phyloP scores from a whole-genome alignment of 1,140 invertebrate species.

The Aricia agestis region DNA sequence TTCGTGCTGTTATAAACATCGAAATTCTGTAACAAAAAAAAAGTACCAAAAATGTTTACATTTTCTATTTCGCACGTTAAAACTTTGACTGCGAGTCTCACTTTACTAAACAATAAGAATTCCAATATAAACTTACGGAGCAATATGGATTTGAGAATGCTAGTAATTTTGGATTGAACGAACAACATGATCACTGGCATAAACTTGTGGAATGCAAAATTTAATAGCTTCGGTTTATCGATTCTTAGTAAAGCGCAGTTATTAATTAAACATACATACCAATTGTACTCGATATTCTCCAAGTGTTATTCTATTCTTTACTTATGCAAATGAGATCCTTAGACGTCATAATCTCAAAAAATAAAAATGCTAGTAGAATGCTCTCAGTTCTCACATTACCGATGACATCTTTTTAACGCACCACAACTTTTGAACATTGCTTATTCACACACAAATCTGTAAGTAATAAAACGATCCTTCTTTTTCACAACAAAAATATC shows the following conservation, averaged over 20 bases:
- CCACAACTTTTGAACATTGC: conserved; percentile 43
- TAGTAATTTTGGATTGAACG: neutral
- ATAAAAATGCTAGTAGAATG: conserved; percentile 66
- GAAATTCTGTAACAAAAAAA: neutral
- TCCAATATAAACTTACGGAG: neutral
- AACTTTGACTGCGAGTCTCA: neutral
- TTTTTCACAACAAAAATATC: conserved; percentile 48
- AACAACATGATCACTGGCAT: neutral
- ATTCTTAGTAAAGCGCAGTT: conserved; percentile 8
- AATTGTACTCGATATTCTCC: conserved; percentile 37
- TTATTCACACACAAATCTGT: conserved; percentile 43
- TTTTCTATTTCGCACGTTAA: neutral
- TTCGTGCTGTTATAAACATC: conserved; percentile 1
- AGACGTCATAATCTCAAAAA: conserved; percentile 67
- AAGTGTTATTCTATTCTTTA: conserved; percentile 52
- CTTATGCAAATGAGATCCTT: conserved; percentile 53
- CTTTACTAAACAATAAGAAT: neutral
- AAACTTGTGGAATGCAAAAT: conserved; percentile 60
- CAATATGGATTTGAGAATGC: neutral
- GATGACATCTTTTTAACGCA: conserved; percentile 66
- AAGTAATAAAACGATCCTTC: conserved; percentile 40
- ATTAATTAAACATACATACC: conserved; percentile 12
- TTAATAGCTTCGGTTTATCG: conserved; percentile 55
- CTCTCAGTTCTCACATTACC: conserved; percentile 73
- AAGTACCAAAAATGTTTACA: neutral